phyloP scores from a whole-genome alignment of 1,140 invertebrate genomes.

The Sweltsa coloradensis region DNA sequence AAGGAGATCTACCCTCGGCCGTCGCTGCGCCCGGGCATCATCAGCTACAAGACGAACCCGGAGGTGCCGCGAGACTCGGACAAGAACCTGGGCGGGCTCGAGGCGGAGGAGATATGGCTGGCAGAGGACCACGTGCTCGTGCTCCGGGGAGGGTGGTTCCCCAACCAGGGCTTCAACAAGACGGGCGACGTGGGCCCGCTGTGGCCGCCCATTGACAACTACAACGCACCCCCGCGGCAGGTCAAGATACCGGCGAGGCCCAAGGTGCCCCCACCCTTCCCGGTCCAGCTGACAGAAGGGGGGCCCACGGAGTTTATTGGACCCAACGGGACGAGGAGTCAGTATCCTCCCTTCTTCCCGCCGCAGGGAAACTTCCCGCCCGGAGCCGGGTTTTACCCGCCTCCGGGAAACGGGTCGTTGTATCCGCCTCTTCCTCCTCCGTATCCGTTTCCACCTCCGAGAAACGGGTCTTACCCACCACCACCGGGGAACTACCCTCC shows the following conservation, averaged over 20 bases:
- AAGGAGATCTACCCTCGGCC: conserved; percentile 59
- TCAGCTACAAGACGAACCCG: conserved; percentile 63
- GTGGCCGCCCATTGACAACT: conserved; percentile 73
- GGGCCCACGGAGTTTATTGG: conserved; percentile 65
- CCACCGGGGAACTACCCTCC: conserved; percentile 43
- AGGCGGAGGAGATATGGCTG: conserved; percentile 76
- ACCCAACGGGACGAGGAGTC: conserved; percentile 25
- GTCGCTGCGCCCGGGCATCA: conserved; percentile 59
- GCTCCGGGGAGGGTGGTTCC: conserved; percentile 56
- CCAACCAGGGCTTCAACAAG: conserved; percentile 32
- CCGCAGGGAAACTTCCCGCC: conserved; percentile 6
- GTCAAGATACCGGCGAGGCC: conserved; percentile 62
- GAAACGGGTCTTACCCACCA: conserved; percentile 17
- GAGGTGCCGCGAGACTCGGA: conserved; percentile 66
- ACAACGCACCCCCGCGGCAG: conserved; percentile 62
- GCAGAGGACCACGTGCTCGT: conserved; percentile 79
- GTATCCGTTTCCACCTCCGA: conserved; percentile 6
- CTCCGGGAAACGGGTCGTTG: conserved; percentile 8
- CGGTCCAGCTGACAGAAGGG: conserved; percentile 64
- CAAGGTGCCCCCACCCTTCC: conserved; percentile 77
- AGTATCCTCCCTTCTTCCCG: conserved; percentile 31
- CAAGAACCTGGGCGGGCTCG: conserved; percentile 65
- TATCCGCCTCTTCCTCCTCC: conserved; percentile 20
- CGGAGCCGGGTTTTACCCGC: conserved; percentile 2
- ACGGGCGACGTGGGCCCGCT: conserved; percentile 27